Evolutionary conservation across 2,888 invertebrate species (phyloP), one percentile per base, ranked within the genome.

Genomic region (Protonemura montana): DNA sequence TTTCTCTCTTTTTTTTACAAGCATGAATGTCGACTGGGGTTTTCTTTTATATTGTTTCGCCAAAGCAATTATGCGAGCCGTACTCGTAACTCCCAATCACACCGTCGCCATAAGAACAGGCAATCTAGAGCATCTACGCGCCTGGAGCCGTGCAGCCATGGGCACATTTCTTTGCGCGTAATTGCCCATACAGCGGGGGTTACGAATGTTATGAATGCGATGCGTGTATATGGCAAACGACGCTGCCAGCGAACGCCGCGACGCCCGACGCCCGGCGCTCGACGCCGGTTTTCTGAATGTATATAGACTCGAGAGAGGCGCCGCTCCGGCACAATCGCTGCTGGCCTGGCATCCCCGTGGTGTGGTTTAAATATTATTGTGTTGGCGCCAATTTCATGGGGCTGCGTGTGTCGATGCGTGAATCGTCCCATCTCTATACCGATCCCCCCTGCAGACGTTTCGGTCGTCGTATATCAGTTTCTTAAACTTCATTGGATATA

Each of bases 161-260:
- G 59, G 59, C 13, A 59, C 59, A 59, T 59, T 59, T 59, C 59
- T 59, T 59, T 59, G 59, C 59, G 59, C 59, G 59, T 59, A 59
- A 59, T 59, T 59, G 59, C 59, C 59, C 59, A 59, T 59, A 59
- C 16, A 59, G 59, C 59, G 59, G 21, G 59, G 59, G 59, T 59
- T 59, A 59, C 59, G 59, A 59, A 59, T 59, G 59, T 78, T 78
- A 78, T 78, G 78, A 78, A 78, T 27, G 78, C 78, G 59, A 21
- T 59, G 59, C 59, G 59, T 59, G 59, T 59, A 13, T 35, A 35
- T 59, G 21, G 59, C 59, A 21, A 59, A 26, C 78, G 78, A 78
- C 78, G 78, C 78, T 78, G 78, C 26, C 5, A 78, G 26, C 78
- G 78, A 7, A 2, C 3, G 26, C 27, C 78, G 28, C 78, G 78